Base-by-base conservation (phyloP, 92 coral and sea anemone species). In the Epizoanthus illoricatus region DNA sequence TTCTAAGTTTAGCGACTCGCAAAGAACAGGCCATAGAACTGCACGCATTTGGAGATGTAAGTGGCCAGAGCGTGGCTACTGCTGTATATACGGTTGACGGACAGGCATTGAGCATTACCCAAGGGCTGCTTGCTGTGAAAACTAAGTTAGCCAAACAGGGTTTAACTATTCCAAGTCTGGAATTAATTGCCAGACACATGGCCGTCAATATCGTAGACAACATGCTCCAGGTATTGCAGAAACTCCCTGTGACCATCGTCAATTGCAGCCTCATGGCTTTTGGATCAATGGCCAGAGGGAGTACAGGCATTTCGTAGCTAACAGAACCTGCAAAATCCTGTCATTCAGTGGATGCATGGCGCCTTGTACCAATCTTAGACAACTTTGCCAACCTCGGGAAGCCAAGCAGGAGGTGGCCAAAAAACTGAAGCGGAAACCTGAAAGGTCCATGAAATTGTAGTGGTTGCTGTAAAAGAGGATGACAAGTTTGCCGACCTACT, bases 11-110 rank as follows among this genome's bases (percentile, higher is more conserved):
- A 7, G 28, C 84, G 67, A 62, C 86, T 12, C n/a, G n/a, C 39
- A 36, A 54, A 23, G 75, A 28, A 45, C 84, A 87, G 62, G 58
- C 69, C 4, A 75, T 69, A n/a, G 24, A 84, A n/a, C 81, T 84
- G 13, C 89, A 85, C 75, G 88, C 68, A 15, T 88, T 84, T 73
- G 91, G 84, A 8, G 91, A 89, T 56, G 91, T 86, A 54, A 87
- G 88, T 33, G 85, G 79, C 2, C 47, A 84, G 64, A 80, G 90
- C 7, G 84, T 28, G 36, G 36, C 36, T 28, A 28, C 36, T 28
- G 36, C 36, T 28, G 36, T 1, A 28, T 28, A 28, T 28, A 2
- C 36, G 81, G 84, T 87, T 5, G 84, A 69, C 7, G 5, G 28
- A 39, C 86, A 86, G 73, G 81, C 39, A 33, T 71, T 72, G 16